Base-by-base conservation (phyloP, 2,113 vertebrate species). In the Neotragus pygmaeus region DNA sequence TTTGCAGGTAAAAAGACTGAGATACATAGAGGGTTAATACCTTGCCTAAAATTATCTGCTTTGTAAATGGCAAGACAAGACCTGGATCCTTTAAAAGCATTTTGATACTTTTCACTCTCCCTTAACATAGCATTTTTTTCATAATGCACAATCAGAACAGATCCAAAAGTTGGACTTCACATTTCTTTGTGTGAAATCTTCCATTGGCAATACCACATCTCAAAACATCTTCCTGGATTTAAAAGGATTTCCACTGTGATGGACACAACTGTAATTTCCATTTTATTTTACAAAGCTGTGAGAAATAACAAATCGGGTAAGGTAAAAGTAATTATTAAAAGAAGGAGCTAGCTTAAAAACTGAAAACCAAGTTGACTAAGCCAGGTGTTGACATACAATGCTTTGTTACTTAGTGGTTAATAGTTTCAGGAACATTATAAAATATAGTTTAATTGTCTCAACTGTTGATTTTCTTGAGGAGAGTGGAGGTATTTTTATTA, bases 401-500 rank as follows among this genome's bases (percentile, higher is more conserved):
- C 55, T 88, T 95, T 91, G 57, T 78, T 77, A 88, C 70, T 92
- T 93, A 7, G 11, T 43, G 51, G 87, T 84, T 66, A 78, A 45
- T 78, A 43, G 45, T 96, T 95, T 92, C 8, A 51, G 86, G 62
- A 93, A 75, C 45, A 62, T 91, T 89, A 87, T 85, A 92, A 94
- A 96, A 96, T 85, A 91, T 28, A 91, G 88, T 87, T 96, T 90
- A 83, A 89, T 91, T 96, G 97, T 96, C 81, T 97, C 96, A 94
- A 96, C 45, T 88, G 53, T 83, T 96, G 62, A 64, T 96, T 96
- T 94, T 95, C 94, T 92, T 90, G 60, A 78, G 57, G 55, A 90
- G 36, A 33, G 23, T 45, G 51, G 82, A 94, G 21, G 27, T 94
- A 39, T 95, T 92, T 93, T 97, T 94, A 88, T 97, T 96, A 84